Evolutionary conservation across 2,797 vertebrate species (phyloP), one percentile per base, ranked within the genome.

Genomic region (Cheirogaleus major): DNA sequence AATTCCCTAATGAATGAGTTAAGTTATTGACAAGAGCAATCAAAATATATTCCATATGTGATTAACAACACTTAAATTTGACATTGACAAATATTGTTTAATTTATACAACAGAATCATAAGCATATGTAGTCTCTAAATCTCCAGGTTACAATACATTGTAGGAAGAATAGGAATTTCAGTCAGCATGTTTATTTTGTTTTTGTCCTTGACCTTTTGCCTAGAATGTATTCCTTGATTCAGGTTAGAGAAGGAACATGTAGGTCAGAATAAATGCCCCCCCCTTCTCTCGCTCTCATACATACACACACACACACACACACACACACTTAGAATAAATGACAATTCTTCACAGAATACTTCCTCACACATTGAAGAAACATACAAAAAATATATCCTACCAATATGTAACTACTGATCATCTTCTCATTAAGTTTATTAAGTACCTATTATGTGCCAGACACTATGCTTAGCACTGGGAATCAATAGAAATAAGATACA

Each of bases 1-100:
- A 97, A 96, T 95, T 97, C 73, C 89, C 50, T 96, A 93, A 96
- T 90, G 96, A 96, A 82, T 90, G 83, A 96, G 95, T 96, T 96
- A 97, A 97, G 81, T 93, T 91, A 96, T 91, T 96, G 96, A 96
- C 97, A 96, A 97, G 67, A 95, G 72, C 89, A 96, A 95, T 97
- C 96, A 97, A 97, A 97, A 97, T 92, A 95, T 83, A 96, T 94
- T 90, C 83, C 91, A 97, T 94, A 97, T 96, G 78, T 79, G 76
- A 97, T 96, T 97, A 96, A 85, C 92, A 97, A 89, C 89, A 97
- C 70, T 96, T 95, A 95, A 95, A 88, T 94, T 69, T 97, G 94
- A 93, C 94, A 90, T 52, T 97, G 96, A 97, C 86, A 97, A 97
- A 96, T 79, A 94, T 82, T 92, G 94, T 85, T 95, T 93, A 95